Evolutionary conservation across 2,888 invertebrate genomes (phyloP), one percentile per base, ranked within the genome.

Genomic region (Escarpia spicata): DNA sequence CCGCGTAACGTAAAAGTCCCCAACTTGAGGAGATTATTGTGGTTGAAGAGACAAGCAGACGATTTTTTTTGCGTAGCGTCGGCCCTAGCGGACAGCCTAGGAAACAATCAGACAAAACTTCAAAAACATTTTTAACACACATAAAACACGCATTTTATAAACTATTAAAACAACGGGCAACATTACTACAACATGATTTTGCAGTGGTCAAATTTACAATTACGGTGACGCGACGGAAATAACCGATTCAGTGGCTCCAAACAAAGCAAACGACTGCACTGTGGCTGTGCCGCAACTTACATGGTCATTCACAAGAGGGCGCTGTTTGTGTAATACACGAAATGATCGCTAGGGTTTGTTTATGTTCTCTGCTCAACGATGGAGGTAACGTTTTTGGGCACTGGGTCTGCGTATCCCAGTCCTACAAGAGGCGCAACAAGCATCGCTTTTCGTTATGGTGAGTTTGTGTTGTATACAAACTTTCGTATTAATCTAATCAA

Each of bases 321-420:
- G 45, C 45, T 9, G 45, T 45, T 10, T 45, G 8, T 45, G 52
- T 52, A 52, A 52, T 52, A 52, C 10, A 52, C 15, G 9, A 9
- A 52, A 9, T 52, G 52, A 52, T 52, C 52, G 75, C 75, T 75
- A 26, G 19, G 75, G 75, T 75, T 75, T 75, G n/a, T 75, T 75
- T 75, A 75, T 26, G 75, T 75, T n/a, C 75, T 52, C 52, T 26
- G 75, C 26, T 75, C n/a, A 19, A 26, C 44, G 91, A 94, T 94
- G 94, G 96, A 96, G 90, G 43, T 96, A 91, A 95, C 94, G 91
- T 96, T 96, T 92, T 93, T 96, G 19, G 96, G 96, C 19, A 96
- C 96, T 43, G 96, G 94, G 4, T 95, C 96, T 60, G 96, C 95
- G 0, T 95, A 95, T 92, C 96, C 96, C 10, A 94, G 95, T 19